phyloP scores from a whole-genome alignment of 2,797 vertebrate species.

The Mus spretus region DNA sequence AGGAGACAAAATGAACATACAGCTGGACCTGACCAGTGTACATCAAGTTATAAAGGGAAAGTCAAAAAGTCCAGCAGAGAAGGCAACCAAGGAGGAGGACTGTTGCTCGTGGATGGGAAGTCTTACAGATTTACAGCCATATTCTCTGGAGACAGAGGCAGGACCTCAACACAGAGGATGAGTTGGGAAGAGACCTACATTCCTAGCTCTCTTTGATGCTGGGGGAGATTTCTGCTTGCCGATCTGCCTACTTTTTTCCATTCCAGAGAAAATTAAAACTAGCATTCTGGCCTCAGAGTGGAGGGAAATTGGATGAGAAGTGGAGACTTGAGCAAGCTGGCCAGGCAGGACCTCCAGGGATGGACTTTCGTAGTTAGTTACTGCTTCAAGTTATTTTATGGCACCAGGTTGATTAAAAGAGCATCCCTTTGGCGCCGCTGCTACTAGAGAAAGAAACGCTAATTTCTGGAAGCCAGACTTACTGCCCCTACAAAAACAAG shows the following conservation, averaged over 20 bases:
- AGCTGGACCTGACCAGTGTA: background rate
- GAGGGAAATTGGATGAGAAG: slow-evolving; percentile 60
- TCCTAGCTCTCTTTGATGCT: background rate
- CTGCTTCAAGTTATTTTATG: slow-evolving; percentile 39
- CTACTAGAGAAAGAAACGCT: slow-evolving; percentile 52
- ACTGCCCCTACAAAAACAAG: slow-evolving; percentile 41
- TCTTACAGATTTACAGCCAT: background rate
- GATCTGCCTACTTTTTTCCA: background rate
- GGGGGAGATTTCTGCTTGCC: background rate
- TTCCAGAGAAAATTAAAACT: slow-evolving; percentile 53
- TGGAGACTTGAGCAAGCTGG: background rate
- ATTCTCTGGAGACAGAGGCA: background rate
- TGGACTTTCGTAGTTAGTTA: background rate
- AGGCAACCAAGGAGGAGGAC: background rate
- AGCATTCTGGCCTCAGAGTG: slow-evolving; percentile 29
- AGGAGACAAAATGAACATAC: background rate
- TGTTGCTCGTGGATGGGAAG: rapidly evolving
- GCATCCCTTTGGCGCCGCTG: slow-evolving; percentile 44
- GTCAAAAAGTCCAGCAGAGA: background rate
- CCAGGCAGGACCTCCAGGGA: slow-evolving; percentile 55
- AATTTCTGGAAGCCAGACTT: slow-evolving; percentile 47
- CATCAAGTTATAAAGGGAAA: background rate
- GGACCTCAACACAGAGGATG: rapidly evolving
- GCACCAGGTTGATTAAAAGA: slow-evolving; percentile 49
- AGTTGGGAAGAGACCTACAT: background rate